Percentiles rank a stretch among this genome's conserved stretches.
These are phyloP conservation scores for Pycnomerus fuliginosus DNA, from an alignment of 2,888 invertebrate species.

Conservation along the genomic window DNA sequence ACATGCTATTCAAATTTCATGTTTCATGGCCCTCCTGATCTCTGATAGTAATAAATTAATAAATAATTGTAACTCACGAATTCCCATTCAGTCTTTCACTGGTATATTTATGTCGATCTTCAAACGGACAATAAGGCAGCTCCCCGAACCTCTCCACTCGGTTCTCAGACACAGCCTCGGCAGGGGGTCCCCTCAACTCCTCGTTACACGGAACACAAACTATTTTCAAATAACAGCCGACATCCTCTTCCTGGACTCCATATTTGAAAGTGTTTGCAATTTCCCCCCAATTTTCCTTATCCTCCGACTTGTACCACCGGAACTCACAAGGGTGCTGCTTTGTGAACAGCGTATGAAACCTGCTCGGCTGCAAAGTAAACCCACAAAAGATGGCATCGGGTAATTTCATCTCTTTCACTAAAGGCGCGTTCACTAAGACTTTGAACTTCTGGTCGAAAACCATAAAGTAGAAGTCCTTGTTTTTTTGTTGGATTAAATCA, in stretches of 20 bases:
- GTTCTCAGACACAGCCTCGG: constrained; percentile 61
- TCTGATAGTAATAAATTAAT: background rate
- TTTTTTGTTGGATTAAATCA: constrained; percentile 10
- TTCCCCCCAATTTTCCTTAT: constrained; percentile 59
- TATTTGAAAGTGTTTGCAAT: constrained; percentile 62
- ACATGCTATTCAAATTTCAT: no score
- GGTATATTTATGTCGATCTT: constrained; percentile 73
- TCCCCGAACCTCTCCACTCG: constrained; percentile 57
- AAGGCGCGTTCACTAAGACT: constrained; percentile 72
- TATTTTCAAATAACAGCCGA: constrained; percentile 68
- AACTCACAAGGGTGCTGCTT: constrained; percentile 59
- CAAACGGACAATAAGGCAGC: constrained; percentile 70
- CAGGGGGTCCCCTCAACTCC: constrained; percentile 58
- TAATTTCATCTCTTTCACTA: constrained; percentile 62
- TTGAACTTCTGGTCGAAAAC: constrained; percentile 59
- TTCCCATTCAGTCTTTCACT: constrained; percentile 55
- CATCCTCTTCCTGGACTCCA: constrained; percentile 59
- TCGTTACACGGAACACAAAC: constrained; percentile 55
- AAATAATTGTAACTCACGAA: constrained; percentile 54
- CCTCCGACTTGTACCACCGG: constrained; percentile 65
- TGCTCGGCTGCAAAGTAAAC: constrained; percentile 71
- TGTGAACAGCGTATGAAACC: constrained; percentile 64
- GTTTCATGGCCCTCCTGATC: no score
- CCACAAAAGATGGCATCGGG: constrained; percentile 71
- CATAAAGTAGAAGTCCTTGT: constrained; percentile 15